Evolutionary conservation across 30 jellyfish, hydroid and myxozoan species (phyloP).

Genomic region (Catostylus mosaicus): DNA sequence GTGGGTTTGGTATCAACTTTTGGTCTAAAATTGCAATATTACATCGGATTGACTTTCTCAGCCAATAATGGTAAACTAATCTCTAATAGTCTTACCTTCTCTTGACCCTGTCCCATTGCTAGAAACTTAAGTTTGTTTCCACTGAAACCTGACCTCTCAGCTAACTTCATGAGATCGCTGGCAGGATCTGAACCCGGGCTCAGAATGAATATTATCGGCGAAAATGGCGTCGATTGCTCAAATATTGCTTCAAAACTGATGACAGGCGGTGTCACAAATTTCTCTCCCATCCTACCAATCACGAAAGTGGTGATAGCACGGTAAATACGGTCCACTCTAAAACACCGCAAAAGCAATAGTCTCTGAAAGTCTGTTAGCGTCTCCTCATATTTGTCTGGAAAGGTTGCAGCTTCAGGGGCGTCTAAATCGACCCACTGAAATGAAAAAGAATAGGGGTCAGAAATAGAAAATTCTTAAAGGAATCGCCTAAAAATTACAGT

Average conservation of each 20-base stretch:
- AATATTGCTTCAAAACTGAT: conserved; percentile 91
- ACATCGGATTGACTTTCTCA: too few species aligned
- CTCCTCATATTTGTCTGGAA: conserved; percentile 81
- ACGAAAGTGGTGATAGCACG: conserved; percentile 92
- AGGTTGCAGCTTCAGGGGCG: conserved; percentile 79
- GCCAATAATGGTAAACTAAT: too few species aligned
- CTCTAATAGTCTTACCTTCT: conserved; percentile 62
- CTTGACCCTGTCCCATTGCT: conserved; percentile 99
- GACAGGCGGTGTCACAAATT: conserved; percentile 94
- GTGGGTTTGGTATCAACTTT: too few species aligned
- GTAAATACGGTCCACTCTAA: conserved; percentile 95
- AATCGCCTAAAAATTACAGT: too few species aligned
- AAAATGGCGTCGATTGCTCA: conserved; percentile 95
- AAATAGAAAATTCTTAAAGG: background rate
- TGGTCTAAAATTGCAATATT: too few species aligned
- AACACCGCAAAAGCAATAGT: conserved; percentile 80
- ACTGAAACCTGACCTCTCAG: conserved; percentile 96
- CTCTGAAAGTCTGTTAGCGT: conserved; percentile 80
- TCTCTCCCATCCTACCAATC: conserved; percentile 90
- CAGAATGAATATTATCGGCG: conserved; percentile 90
- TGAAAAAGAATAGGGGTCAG: background rate
- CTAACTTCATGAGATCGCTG: conserved; percentile 91
- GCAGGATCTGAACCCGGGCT: conserved; percentile 99
- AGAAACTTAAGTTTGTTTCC: conserved; percentile 84
- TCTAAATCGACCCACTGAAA: conserved; percentile 87